Evolutionary conservation across 2,113 vertebrate species (phyloP).

Genomic region (Fulmarus glacialis): DNA sequence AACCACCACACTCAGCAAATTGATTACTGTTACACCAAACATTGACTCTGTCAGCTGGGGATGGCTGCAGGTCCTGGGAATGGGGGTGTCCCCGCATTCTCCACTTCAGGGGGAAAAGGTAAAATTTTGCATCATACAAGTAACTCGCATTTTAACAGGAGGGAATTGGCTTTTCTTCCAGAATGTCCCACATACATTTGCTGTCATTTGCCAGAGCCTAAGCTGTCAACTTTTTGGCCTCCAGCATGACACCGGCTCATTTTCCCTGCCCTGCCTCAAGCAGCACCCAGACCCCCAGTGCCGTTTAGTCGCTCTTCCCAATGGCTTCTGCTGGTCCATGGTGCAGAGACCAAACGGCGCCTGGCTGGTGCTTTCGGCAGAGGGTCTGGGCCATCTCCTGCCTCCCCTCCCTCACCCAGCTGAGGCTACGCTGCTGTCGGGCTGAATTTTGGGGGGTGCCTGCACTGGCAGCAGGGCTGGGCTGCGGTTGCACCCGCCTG

Average conservation of each 20-base stretch:
- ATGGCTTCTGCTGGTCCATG: fast-evolving
- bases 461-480: fast-evolving
- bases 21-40: too few relatives aligned
- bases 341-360: neutral
- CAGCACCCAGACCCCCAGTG: fast-evolving
- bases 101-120: neutral
- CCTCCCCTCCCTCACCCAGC: neutral
- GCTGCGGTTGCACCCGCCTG: fast-evolving
- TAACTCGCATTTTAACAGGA: neutral
- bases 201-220: neutral
- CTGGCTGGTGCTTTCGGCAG: neutral
- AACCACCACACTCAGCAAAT: neutral
- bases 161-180: neutral
- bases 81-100: neutral
- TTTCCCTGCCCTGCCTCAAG: neutral
- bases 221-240: neutral
- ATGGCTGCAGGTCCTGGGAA: fast-evolving
- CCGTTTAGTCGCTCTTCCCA: fast-evolving
- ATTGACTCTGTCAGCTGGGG: neutral
- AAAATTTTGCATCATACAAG: neutral
- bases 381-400: neutral
- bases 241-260: fast-evolving
- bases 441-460: fast-evolving
- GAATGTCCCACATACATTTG: neutral
- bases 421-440: fast-evolving